Evolutionary conservation across 2,888 invertebrate species (phyloP), one percentile per base, ranked within the genome.

Genomic region (Campoletis raptor): DNA sequence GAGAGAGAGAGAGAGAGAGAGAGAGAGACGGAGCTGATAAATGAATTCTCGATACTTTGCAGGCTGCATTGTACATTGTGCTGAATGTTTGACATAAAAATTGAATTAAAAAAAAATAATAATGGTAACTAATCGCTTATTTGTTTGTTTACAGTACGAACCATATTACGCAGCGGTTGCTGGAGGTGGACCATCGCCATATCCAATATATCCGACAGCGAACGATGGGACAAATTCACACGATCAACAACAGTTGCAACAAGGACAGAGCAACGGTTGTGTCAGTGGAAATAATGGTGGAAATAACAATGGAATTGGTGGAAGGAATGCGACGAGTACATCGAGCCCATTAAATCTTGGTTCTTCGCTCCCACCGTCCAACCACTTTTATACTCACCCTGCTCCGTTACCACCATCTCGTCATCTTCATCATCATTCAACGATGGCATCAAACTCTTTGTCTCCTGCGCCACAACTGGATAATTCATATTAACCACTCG

Each of bases 161-260:
- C n/a, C n/a, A n/a, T n/a, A n/a, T n/a, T n/a, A n/a, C n/a, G n/a
- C n/a, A n/a, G n/a, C n/a, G n/a, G n/a, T n/a, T n/a, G n/a, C n/a
- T n/a, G n/a, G n/a, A n/a, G n/a, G n/a, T n/a, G n/a, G n/a, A n/a
- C n/a, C n/a, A n/a, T n/a, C n/a, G n/a, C n/a, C n/a, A 42, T 95
- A 94, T 88, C 64, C 86, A 37, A 93, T 94, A 88, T 94, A 94
- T 90, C 90, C 95, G 69, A 92, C 95, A 69, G 92, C 94, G 88
- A 92, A 94, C 52, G 30, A 61, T 12, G 90, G 88, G 79, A 91
- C 91, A 10, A 92, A 92, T 77, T 91, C 92, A 37, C 92, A 92
- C 78, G 90, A 89, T 45, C 89, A 79, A 85, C 88, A 91, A 70
- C 90, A 89, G 15, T 89, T 90, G 0, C 92, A 90, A 36, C 90